Evolutionary conservation across 2,113 vertebrate species (phyloP), one percentile per base, ranked within the genome.

Genomic region (Arothron firmamentum): DNA sequence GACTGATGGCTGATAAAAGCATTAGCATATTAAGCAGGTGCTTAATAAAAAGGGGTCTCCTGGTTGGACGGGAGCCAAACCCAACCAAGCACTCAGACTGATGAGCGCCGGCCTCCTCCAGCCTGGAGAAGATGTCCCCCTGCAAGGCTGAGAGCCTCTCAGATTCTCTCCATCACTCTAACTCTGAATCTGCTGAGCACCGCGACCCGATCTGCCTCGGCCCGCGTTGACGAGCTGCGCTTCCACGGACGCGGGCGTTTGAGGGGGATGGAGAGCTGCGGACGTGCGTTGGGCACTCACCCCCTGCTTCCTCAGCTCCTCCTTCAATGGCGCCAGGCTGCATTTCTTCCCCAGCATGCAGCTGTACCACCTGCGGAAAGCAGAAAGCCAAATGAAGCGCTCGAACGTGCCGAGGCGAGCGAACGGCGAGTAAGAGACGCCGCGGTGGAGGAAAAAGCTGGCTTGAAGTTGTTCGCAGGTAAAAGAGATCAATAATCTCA

Each of bases 261-360:
- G 7, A 5, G 38, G 0, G 18, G 56, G 55, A 72, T 50, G 46
- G 60, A 53, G 49, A 64, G 57, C 46, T 10, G 53, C 55, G 47
- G 38, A 49, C 50, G 7, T 50, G 48, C 52, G 23, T 56, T 52
- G 38, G 25, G 52, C 25, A 90, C 93, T 92, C 85, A 99, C 97
- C 87, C 95, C 93, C 75, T 98, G 96, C 62, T 97, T 92, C 60
- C 91, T 92, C 79, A 99, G 93, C 80, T 99, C 97, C 78, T 97
- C 94, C 82, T 99, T 99, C 85, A 99, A 80, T 54, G 97, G 97
- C 21, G 94, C 87, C 88, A 99, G 85, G 84, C 95, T 99, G 68
- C 97, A 99, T 79, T 99, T 99, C 82, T 99, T 99, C 52, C 97
- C 97, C 90, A 99, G 87, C 97, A 99, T 99, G 83, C 96, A 99